Conservation (phyloP, 2,888 invertebrate species). For the Andrena dorsata region DNA sequence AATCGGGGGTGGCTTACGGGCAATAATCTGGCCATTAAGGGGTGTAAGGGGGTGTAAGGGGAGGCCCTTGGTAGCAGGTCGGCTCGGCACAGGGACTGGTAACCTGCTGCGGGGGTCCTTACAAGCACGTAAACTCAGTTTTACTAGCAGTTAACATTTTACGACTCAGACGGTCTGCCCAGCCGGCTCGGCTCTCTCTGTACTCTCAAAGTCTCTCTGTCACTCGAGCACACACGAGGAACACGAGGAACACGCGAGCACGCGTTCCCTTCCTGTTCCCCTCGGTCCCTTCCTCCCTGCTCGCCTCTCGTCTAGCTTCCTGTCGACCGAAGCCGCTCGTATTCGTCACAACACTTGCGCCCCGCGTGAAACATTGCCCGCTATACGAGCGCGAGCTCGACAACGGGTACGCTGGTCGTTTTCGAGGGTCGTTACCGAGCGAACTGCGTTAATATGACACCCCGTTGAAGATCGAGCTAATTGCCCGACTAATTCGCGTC, state of each 20-base stretch:
- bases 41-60: conserved; percentile 77
- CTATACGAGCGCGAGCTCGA: conserved; percentile 35
- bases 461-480: conserved; percentile 74
- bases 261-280: conserved; percentile 12
- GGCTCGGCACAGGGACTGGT: conserved; percentile 63
- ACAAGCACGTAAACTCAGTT: conserved; percentile 84
- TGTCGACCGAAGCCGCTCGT: conserved; percentile 41
- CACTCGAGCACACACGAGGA: neutral
- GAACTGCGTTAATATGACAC: conserved; percentile 77
- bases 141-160: conserved; percentile 85
- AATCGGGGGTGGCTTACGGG: conserved; percentile 74
- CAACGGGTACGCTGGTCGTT: conserved; percentile 61
- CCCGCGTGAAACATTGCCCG: conserved; percentile 36
- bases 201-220: conserved; percentile 36
- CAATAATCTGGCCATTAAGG: conserved; percentile 82
- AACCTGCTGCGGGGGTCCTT: conserved; percentile 81
- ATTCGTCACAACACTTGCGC: conserved; percentile 43
- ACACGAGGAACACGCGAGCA: neutral
- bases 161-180: conserved; percentile 82
- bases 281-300: conserved; percentile 11
- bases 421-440: conserved; percentile 71
- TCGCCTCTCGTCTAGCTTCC: conserved; percentile 21
- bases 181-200: conserved; percentile 27
- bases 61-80: conserved; percentile 64
- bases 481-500: conserved; percentile 69